These are phyloP conservation scores for Pseudomugil gertrudae DNA, from an alignment of 2,797 vertebrate genomes.

Conservation along the genomic window DNA sequence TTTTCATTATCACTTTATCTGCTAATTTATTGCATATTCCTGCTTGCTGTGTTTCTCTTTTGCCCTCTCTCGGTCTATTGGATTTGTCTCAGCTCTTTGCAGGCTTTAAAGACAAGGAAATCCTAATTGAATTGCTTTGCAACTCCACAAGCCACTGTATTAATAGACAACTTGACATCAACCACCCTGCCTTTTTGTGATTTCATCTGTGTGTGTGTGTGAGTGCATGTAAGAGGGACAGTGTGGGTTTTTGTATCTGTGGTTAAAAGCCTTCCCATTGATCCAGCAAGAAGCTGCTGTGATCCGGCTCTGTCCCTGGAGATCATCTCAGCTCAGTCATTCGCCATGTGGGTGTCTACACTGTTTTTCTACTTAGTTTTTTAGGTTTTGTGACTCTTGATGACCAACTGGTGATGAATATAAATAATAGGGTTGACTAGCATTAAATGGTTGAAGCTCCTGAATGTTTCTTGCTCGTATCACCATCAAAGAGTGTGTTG, in stretches of 20 bases:
- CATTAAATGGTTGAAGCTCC: not conserved
- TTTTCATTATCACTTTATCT: slow-evolving; percentile 59
- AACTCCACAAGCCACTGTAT: slow-evolving; percentile 80
- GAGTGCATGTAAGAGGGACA: slow-evolving; percentile 7
- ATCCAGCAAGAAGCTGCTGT: slow-evolving; percentile 72
- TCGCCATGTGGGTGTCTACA: slow-evolving; percentile 21
- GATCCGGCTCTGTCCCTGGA: slow-evolving; percentile 59
- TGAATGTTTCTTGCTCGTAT: not conserved
- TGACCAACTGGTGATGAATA: not conserved
- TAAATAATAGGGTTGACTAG: not conserved
- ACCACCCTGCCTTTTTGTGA: slow-evolving; percentile 67
- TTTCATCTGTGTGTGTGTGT: slow-evolving; percentile 35
- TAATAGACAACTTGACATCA: slow-evolving; percentile 84
- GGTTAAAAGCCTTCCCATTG: slow-evolving; percentile 85
- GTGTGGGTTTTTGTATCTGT: slow-evolving; percentile 62
- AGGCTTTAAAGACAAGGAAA: slow-evolving; percentile 80
- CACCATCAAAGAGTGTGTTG: not conserved
- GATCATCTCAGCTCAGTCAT: slow-evolving; percentile 52
- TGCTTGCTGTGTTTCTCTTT: slow-evolving; percentile 34
- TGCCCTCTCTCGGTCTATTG: slow-evolving; percentile 69
- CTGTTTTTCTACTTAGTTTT: slow-evolving; percentile 10
- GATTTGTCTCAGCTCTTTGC: slow-evolving; percentile 82
- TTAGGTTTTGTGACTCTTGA: not conserved
- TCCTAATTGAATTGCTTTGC: slow-evolving; percentile 86
- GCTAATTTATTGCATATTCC: slow-evolving; percentile 52